phyloP scores from a whole-genome alignment of 1,140 invertebrate species.

The Drosophila lowei region DNA sequence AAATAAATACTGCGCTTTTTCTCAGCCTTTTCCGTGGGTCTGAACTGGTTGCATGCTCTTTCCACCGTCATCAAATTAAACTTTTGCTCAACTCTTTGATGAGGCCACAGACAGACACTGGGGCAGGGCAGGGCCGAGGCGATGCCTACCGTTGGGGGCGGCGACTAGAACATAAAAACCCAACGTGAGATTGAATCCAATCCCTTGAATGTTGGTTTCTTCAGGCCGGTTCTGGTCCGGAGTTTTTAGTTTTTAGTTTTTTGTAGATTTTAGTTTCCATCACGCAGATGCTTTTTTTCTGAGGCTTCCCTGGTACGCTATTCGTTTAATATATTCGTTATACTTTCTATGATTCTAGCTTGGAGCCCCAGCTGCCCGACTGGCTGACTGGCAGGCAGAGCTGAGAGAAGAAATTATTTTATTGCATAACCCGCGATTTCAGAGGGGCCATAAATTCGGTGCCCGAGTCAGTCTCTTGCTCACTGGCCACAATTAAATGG shows the following conservation, averaged over 20 bases:
- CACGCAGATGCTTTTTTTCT: conserved; percentile 9
- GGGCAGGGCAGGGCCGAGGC: background rate
- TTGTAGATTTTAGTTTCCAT: conserved; percentile 30
- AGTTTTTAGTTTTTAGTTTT: conserved; percentile 3
- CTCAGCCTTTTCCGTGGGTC: conserved; percentile 29
- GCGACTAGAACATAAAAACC: conserved; percentile 51
- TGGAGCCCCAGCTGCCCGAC: conserved; percentile 12
- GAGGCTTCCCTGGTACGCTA: background rate
- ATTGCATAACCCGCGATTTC: conserved; percentile 75
- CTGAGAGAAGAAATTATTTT: conserved; percentile 65
- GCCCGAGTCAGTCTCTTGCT: conserved; percentile 50
- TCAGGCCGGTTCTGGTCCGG: conserved; percentile 20
- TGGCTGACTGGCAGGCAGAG: too few relatives aligned
- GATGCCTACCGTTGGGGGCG: conserved; percentile 20
- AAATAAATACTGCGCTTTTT: conserved; percentile 60
- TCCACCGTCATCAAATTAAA: conserved; percentile 22
- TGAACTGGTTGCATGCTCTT: conserved; percentile 18
- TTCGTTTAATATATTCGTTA: conserved; percentile 61
- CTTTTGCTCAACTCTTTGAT: conserved; percentile 46
- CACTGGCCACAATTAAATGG: conserved; percentile 71
- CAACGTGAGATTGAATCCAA: conserved; percentile 57
- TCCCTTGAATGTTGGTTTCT: conserved; percentile 19
- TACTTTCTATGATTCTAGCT: conserved; percentile 37
- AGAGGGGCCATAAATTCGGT: conserved; percentile 68
- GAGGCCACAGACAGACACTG: conserved; percentile 33